A percentile compares a stretch with the other conserved stretches of the same genome.
phyloP scores from a whole-genome alignment of 1,140 invertebrate genomes.

The Cyrtorhinus lividipennis region DNA sequence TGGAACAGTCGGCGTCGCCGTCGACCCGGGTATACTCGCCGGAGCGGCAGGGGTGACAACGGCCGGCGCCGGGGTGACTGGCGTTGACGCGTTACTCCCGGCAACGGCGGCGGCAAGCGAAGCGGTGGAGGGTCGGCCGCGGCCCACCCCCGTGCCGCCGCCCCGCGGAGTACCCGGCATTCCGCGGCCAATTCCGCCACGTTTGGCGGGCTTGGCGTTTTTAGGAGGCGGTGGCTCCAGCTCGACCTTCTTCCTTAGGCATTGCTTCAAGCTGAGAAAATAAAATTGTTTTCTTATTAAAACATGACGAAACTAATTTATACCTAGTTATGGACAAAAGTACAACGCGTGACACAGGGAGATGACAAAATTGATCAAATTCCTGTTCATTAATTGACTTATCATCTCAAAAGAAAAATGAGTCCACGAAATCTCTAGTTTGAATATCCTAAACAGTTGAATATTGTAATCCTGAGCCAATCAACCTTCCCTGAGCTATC shows the following conservation, averaged over 20 bases:
- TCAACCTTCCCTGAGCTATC: no score
- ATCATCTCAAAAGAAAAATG: no score
- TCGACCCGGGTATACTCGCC: slow-evolving; percentile 32
- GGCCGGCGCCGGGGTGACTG: slow-evolving; percentile 27
- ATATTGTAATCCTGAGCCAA: no score
- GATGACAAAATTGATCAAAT: no score
- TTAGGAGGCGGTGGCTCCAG: slow-evolving; percentile 56
- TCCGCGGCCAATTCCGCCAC: slow-evolving; percentile 24
- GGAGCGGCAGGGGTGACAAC: slow-evolving; percentile 32
- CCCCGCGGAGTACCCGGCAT: slow-evolving; percentile 29
- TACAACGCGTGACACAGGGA: no score
- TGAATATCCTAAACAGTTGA: no score
- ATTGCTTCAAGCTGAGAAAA: slow-evolving; percentile 88
- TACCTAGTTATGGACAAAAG: no score
- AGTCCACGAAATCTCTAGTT: no score
- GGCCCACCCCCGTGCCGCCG: slow-evolving; percentile 20
- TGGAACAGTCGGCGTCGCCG: slow-evolving; percentile 30
- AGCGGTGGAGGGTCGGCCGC: slow-evolving; percentile 29
- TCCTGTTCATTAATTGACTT: no score
- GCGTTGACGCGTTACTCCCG: slow-evolving; percentile 27
- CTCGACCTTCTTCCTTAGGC: slow-evolving; percentile 79
- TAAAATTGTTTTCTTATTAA: no score
- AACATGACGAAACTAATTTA: no score
- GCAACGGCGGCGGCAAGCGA: slow-evolving; percentile 15
- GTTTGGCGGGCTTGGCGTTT: slow-evolving; percentile 46